phyloP scores from a whole-genome alignment of 2,113 vertebrate genomes.

The Grallaria varia region DNA sequence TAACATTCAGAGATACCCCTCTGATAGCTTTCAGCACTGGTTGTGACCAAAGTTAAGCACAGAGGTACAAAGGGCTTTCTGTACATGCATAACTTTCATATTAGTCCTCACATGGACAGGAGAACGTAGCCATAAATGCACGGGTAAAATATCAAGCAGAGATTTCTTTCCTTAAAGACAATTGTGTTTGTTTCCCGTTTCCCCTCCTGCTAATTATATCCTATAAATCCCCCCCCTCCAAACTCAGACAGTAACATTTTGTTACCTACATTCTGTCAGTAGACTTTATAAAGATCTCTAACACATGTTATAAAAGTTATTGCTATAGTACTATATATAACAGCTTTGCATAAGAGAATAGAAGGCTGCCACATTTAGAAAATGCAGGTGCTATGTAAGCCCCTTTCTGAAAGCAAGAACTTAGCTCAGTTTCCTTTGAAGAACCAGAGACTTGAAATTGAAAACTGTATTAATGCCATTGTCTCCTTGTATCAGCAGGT shows the following conservation, averaged over 20 bases:
- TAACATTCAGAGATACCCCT: background rate
- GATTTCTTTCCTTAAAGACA: conserved; percentile 61
- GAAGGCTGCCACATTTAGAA: conserved; percentile 80
- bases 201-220: conserved; percentile 60
- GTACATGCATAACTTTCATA: background rate
- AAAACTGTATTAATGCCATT: conserved; percentile 88
- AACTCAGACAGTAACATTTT: conserved; percentile 46
- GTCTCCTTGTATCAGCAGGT: conserved; percentile 88
- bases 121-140: background rate
- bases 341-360: conserved; percentile 78
- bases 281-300: conserved; percentile 66
- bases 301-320: conserved; percentile 74
- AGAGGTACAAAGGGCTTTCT: background rate
- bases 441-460: conserved; percentile 84
- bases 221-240: conserved; percentile 49
- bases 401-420: conserved; percentile 76
- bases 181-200: conserved; percentile 38
- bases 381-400: conserved; percentile 79
- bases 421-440: conserved; percentile 81
- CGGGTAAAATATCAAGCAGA: background rate
- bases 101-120: background rate
- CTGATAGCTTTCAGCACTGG: background rate
- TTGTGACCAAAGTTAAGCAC: background rate
- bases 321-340: conserved; percentile 81
- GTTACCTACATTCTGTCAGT: conserved; percentile 60